Base-by-base conservation (phyloP, 2,888 invertebrate genomes). In the Strigamia crassipes region DNA sequence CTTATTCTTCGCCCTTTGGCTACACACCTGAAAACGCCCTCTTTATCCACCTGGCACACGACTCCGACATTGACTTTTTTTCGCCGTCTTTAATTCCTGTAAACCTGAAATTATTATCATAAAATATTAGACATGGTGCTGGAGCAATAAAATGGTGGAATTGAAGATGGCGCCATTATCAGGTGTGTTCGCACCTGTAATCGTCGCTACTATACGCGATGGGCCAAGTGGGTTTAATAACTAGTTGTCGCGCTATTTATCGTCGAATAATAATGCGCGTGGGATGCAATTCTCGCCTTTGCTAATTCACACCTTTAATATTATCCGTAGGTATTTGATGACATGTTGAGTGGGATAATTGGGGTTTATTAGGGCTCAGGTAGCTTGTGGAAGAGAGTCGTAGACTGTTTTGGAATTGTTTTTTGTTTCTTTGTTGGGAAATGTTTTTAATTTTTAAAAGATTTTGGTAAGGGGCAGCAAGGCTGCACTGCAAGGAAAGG, bases 21-120 rank as follows among this genome's bases (percentile, higher is more conserved):
- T 15, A 73, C 73, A 18, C 12, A 21, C 5, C 5, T 46, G 4
- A 46, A n/a, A 56, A 23, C 73, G 73, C 73, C 73, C 73, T 73
- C 27, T 15, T 73, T 66, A 66, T 66, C 61, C 61, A 66, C 73
- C 27, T 27, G 73, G 73, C 73, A 73, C 73, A 73, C 73, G 73
- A 73, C 73, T 73, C 27, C 13, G 27, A 73, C 73, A 73, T 73
- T 31, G 23, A 27, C 23, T 66, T 73, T 73, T 73, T 31, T 27
- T 66, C 61, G 1, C 21, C 12, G 4, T 66, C 23, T 23, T 12
- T 27, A 27, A 31, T 73, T 73, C 31, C 23, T 31, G 23, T 8
- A 23, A 73, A 73, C 27, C 31, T 31, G 73, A 73, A 73, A 73
- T 73, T 73, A 73, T 73, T 31, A 27, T 10, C 8, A 21, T 18